Evolutionary conservation across 2,888 invertebrate species (phyloP).

Genomic region (Alviniconcha strummeri): DNA sequence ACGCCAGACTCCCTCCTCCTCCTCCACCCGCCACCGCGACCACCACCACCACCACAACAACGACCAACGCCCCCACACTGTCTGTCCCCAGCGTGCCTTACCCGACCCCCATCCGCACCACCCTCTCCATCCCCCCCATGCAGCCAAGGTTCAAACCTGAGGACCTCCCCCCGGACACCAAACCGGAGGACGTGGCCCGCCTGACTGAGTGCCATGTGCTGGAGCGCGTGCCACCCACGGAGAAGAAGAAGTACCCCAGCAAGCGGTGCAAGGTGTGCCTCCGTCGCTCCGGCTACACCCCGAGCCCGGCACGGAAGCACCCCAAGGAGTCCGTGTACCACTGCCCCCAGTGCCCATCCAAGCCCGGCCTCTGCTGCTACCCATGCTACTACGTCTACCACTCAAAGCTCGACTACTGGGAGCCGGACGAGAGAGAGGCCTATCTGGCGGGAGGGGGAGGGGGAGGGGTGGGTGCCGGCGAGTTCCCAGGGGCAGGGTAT

Average conservation of each 20-base stretch:
- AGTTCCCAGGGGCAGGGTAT: no score
- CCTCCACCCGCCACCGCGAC: not conserved
- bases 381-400: slow-evolving; percentile 32
- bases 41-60: not conserved
- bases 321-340: slow-evolving; percentile 29
- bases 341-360: slow-evolving; percentile 30
- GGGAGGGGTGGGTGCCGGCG: not conserved
- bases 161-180: slow-evolving; percentile 14
- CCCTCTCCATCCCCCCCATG: not conserved
- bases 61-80: not conserved
- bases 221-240: slow-evolving; percentile 26
- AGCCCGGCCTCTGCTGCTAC: slow-evolving; percentile 29
- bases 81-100: not conserved
- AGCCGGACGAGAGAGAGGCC: not conserved
- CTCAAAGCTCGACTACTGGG: slow-evolving; percentile 25
- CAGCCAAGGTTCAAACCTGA: slow-evolving; percentile 13
- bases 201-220: slow-evolving; percentile 23
- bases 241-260: slow-evolving; percentile 31
- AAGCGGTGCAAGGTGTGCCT: slow-evolving; percentile 29
- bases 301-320: not conserved
- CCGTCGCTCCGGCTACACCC: slow-evolving; percentile 6
- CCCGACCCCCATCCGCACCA: not conserved
- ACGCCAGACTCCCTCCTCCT: no score
- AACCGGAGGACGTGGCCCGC: slow-evolving; percentile 8
- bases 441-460: not conserved